Evolutionary conservation across 2,113 vertebrate genomes (phyloP), one percentile per base, ranked within the genome.

Genomic region (Scophthalmus maximus): DNA sequence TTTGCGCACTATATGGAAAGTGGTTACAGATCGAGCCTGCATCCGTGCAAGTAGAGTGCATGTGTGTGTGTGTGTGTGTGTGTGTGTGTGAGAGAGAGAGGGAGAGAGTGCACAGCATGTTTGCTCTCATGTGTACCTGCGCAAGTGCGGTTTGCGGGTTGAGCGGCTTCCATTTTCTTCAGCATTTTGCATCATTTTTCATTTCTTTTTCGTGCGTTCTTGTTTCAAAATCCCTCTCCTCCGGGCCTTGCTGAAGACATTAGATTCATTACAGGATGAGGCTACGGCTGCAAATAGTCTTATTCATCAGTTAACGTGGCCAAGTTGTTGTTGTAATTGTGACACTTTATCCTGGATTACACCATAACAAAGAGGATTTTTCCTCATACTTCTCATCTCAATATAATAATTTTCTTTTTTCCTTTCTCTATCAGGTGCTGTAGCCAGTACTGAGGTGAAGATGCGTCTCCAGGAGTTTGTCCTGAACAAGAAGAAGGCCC

Each of bases 381-480:
- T 42, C 17, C 17, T 36, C 10, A 36, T 9, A 47, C 6, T 9
- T 8, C 17, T 32, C 8, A 23, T 30, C 12, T 49, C 20, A 18
- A 7, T 25, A 14, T 68, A 20, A 59, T 17, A n/a, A 3, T 25
- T 11, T 44, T 51, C 1, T 27, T 29, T 38, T 11, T 1, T 0
- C 30, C 3, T 18, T 51, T 15, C 1, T 23, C 17, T 44, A 3
- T 34, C 91, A 99, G 98, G 98, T 70, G 98, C 98, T 0, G 98
- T 99, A 85, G 97, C 98, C 58, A 99, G 98, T 82, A 98, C 97
- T 0, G 97, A 98, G 88, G 98, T 99, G 64, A 99, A 99, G 92
- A 97, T 98, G 96, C 96, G 97, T 55, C 84, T 99, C 2, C 97
- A 99, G 77, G 98, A 99, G 82, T 99, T 99, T 53, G 98, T 99